A percentile compares a stretch with the other conserved stretches of the same genome.
Evolutionary conservation across 2,113 vertebrate species (phyloP).

Genomic region (Canis aureus): DNA sequence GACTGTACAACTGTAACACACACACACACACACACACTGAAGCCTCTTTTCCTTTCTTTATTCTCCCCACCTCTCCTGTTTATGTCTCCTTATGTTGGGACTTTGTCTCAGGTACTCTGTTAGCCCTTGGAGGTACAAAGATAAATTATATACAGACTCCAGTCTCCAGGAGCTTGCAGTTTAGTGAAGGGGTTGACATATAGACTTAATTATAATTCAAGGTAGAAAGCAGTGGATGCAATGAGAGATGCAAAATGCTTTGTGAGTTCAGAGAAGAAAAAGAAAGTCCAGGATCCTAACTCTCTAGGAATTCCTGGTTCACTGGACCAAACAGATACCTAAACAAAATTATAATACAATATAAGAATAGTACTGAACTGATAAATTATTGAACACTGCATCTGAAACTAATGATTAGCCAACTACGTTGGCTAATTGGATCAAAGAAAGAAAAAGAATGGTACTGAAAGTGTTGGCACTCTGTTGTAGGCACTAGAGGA

Average conservation of each 20-base stretch:
- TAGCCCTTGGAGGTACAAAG: neutral
- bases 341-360: neutral
- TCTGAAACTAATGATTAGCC: too few species aligned
- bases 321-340: neutral
- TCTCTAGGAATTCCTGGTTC: constrained; percentile 13
- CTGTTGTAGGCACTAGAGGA: neutral
- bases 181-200: neutral
- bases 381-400: too few species aligned
- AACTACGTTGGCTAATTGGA: too few species aligned
- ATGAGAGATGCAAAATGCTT: neutral
- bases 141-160: neutral
- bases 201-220: neutral
- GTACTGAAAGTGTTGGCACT: neutral
- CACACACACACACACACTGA: neutral
- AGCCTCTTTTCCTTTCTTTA: neutral
- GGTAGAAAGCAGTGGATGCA: neutral
- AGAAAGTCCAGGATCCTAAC: neutral
- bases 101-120: constrained; percentile 22
- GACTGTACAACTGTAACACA: neutral
- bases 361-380: neutral
- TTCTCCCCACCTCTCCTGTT: neutral
- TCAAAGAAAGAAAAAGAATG: neutral
- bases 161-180: neutral
- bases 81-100: neutral
- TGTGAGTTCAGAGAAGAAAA: neutral